Conservation (phyloP, 2,113 vertebrate species). For the Odocoileus virginianus region DNA sequence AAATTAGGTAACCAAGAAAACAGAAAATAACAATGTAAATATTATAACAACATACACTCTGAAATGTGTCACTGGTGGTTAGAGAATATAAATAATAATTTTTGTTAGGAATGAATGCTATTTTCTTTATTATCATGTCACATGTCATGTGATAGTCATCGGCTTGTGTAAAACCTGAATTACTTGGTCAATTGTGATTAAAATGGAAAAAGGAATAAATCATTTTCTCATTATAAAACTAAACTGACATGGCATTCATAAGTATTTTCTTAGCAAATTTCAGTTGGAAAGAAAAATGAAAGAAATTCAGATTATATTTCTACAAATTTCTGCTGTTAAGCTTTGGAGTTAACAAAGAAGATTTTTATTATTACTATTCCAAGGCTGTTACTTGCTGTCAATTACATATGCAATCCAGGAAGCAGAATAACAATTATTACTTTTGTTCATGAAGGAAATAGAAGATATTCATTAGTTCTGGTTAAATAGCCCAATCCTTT, state of each 20-base stretch:
- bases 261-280: not conserved
- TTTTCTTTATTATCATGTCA: not conserved
- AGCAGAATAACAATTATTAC: not conserved
- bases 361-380: not conserved
- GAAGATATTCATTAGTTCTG: conserved; percentile 29
- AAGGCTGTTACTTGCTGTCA: not conserved
- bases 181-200: not conserved
- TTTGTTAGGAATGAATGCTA: not conserved
- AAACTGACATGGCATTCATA: not conserved
- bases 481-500: conserved; percentile 17
- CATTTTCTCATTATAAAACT: not conserved
- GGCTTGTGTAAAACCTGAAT: not conserved
- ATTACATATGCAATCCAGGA: not conserved
- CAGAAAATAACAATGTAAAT: not conserved
- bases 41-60: not conserved
- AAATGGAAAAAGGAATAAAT: not conserved
- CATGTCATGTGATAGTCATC: not conserved
- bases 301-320: not conserved
- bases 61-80: not conserved
- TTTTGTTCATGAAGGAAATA: not conserved
- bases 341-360: not conserved
- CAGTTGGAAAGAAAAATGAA: not conserved
- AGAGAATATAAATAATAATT: not conserved
- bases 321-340: not conserved
- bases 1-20: not conserved